A percentile compares a stretch with the other conserved stretches of the same genome.
These are phyloP conservation scores for Mesocricetus auratus DNA, from an alignment of 2,113 vertebrate species.

Conservation along the genomic window DNA sequence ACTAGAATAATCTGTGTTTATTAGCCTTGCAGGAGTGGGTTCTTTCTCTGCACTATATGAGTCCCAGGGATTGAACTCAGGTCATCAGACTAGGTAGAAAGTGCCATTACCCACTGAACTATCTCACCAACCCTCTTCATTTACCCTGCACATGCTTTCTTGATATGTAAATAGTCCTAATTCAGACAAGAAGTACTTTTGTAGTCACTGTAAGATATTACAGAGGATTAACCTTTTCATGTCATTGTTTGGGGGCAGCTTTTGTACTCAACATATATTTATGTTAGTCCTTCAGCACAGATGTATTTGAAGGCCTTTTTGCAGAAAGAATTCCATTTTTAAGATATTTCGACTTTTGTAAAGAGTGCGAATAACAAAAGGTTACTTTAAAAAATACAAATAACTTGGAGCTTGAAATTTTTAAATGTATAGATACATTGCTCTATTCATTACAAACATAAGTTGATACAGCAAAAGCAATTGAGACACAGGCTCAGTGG, in stretches of 20 bases:
- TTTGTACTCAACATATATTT: slow-evolving; percentile 13
- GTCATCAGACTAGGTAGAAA: neutral
- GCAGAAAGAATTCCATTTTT: slow-evolving; percentile 32
- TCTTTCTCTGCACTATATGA: neutral
- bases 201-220: slow-evolving; percentile 7
- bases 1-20: neutral
- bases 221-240: neutral
- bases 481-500: neutral
- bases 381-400: neutral
- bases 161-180: slow-evolving; percentile 49
- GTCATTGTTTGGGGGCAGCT: neutral
- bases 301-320: neutral
- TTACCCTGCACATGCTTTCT: slow-evolving; percentile 18
- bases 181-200: neutral
- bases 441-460: slow-evolving; percentile 13
- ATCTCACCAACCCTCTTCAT: neutral
- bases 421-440: neutral
- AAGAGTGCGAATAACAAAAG: neutral
- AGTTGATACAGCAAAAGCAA: slow-evolving; percentile 13
- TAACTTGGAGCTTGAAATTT: slow-evolving; percentile 14
- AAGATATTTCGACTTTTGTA: slow-evolving; percentile 36
- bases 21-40: slow-evolving; percentile 14
- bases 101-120: neutral
- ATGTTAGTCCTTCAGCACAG: neutral
- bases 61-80: neutral